phyloP scores from a whole-genome alignment of 2,888 invertebrate genomes.

The Sphaerophoria taeniata region DNA sequence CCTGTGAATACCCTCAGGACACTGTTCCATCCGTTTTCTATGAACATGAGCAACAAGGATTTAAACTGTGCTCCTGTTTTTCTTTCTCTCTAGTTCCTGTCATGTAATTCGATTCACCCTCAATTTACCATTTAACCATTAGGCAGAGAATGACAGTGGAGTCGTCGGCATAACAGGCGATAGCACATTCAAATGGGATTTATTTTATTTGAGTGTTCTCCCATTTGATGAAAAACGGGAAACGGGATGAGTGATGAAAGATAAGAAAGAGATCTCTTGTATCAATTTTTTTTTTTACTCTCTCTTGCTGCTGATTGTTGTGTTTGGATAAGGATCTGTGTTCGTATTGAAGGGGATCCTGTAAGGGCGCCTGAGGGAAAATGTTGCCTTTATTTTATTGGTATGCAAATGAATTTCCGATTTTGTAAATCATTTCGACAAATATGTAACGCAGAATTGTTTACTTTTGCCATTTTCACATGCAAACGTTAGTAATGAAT shows the following conservation, averaged over 20 bases:
- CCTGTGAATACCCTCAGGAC: constrained; percentile 50
- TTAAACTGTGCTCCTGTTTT: constrained; percentile 31
- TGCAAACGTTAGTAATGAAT: constrained; percentile 64
- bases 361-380: constrained; percentile 7
- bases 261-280: constrained; percentile 57
- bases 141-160: constrained; percentile 25
- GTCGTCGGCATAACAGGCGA: neutral
- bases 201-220: constrained; percentile 65
- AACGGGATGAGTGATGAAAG: constrained; percentile 66
- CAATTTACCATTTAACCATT: constrained; percentile 48
- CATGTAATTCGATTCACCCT: constrained; percentile 75
- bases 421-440: constrained; percentile 69
- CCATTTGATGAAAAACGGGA: constrained; percentile 50
- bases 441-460: constrained; percentile 62
- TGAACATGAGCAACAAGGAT: neutral
- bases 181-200: constrained; percentile 49
- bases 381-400: constrained; percentile 22
- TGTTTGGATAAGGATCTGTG: constrained; percentile 64
- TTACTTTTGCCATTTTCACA: constrained; percentile 73
- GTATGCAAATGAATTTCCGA: constrained; percentile 70
- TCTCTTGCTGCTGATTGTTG: neutral
- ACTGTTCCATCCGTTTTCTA: constrained; percentile 41
- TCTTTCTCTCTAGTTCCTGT: constrained; percentile 48
- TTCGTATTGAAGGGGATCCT: neutral
- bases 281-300: constrained; percentile 42